Evolutionary conservation across 2,113 vertebrate genomes (phyloP).

Genomic region (Nicator chloris): DNA sequence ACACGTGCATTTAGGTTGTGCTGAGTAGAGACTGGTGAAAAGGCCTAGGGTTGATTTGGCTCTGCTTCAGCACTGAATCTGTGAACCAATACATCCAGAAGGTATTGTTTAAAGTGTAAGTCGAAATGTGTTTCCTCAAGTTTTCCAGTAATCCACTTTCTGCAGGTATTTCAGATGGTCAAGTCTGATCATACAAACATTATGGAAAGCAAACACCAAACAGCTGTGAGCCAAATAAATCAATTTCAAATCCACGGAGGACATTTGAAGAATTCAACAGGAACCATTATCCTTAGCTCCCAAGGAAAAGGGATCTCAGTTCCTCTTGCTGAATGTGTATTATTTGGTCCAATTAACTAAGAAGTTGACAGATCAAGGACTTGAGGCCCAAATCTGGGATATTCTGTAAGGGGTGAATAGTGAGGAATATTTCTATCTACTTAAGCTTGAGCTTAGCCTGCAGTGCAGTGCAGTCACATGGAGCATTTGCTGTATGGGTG

Average conservation of each 20-base stretch:
- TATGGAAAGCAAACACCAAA: not conserved
- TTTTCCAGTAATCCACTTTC: slow-evolving; percentile 14
- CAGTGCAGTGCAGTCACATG: not conserved
- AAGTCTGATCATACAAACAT: not conserved
- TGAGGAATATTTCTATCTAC: not conserved
- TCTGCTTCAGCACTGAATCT: not conserved
- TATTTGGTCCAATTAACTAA: not conserved
- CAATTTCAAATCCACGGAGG: not conserved
- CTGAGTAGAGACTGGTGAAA: not conserved
- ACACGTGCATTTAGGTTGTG: not conserved
- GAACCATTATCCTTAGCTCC: not conserved
- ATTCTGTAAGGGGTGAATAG: not conserved
- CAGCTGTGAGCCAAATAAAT: not conserved
- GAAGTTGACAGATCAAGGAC: not conserved
- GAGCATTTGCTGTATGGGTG: not conserved
- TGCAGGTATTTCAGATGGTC: slow-evolving; percentile 19
- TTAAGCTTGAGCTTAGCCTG: not conserved
- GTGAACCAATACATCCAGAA: not conserved
- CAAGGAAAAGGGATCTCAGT: not conserved
- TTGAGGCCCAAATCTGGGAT: not conserved
- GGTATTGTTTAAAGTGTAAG: not conserved
- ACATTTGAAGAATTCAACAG: not conserved
- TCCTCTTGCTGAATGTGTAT: not conserved
- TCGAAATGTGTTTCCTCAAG: not conserved
- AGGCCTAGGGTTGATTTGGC: not conserved